Percentiles rank a stretch among this genome's conserved stretches.
These are phyloP conservation scores for Ibycter americanus DNA, from an alignment of 2,797 vertebrate species.

Conservation along the genomic window DNA sequence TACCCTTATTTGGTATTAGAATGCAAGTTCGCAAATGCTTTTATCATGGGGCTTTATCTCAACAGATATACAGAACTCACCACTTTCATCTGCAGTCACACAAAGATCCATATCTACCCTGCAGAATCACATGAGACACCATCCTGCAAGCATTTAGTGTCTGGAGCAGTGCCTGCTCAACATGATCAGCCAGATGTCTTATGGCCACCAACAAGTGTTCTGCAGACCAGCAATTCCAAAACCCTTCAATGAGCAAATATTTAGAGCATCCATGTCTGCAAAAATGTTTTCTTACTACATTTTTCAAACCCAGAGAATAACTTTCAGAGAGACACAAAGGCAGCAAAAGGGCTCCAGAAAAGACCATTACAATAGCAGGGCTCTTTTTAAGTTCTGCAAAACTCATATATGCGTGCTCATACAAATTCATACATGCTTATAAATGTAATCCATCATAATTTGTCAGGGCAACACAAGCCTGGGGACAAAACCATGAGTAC, in stretches of 20 bases:
- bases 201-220: not conserved
- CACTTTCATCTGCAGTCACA: not conserved
- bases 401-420: not conserved
- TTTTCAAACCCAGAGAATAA: not conserved
- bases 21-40: not conserved
- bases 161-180: not conserved
- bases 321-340: not conserved
- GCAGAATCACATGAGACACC: not conserved
- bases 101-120: not conserved
- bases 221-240: not conserved
- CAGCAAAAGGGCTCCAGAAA: not conserved
- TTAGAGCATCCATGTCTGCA: not conserved
- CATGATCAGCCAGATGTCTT: not conserved
- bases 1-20: not conserved
- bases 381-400: not conserved
- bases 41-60: not conserved
- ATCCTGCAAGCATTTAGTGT: not conserved
- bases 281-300: not conserved
- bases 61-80: not conserved
- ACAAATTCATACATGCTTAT: not conserved
- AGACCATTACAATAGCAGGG: not conserved
- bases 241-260: slow-evolving; percentile 12
- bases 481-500: not conserved
- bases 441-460: not conserved
- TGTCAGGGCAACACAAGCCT: not conserved